Evolutionary conservation across 2,113 vertebrate species (phyloP).

Genomic region (Ictalurus punctatus): DNA sequence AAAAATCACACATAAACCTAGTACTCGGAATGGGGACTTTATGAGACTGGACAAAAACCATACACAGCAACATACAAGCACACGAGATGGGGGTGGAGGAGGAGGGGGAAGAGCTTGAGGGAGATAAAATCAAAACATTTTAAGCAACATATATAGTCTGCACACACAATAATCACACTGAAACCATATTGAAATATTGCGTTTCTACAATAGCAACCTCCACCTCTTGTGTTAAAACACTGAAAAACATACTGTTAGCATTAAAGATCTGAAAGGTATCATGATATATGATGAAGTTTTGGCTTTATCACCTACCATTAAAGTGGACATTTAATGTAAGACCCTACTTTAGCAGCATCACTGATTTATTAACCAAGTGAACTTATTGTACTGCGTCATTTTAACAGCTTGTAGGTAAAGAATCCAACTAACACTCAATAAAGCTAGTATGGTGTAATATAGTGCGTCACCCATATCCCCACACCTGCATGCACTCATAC

Average conservation of each 20-base stretch:
- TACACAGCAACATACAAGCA: too few species aligned
- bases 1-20: too few species aligned
- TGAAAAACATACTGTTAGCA: neutral
- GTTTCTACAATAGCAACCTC: neutral
- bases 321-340: too few species aligned
- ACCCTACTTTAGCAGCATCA: neutral
- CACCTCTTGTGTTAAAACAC: neutral
- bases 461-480: neutral
- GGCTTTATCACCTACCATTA: neutral
- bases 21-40: too few species aligned
- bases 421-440: neutral
- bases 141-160: too few species aligned
- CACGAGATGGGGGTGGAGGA: slow-evolving; percentile 77
- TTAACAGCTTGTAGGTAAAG: neutral
- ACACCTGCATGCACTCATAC: accelerated
- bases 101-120: slow-evolving; percentile 76
- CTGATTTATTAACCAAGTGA: neutral
- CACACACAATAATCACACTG: too few species aligned
- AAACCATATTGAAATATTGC: too few species aligned
- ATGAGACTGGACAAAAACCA: neutral
- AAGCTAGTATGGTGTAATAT: neutral
- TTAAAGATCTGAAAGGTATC: neutral
- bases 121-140: neutral
- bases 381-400: neutral
- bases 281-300: neutral